Evolutionary conservation across 2,888 invertebrate genomes (phyloP).

Genomic region (Lithophane semibrunnea): DNA sequence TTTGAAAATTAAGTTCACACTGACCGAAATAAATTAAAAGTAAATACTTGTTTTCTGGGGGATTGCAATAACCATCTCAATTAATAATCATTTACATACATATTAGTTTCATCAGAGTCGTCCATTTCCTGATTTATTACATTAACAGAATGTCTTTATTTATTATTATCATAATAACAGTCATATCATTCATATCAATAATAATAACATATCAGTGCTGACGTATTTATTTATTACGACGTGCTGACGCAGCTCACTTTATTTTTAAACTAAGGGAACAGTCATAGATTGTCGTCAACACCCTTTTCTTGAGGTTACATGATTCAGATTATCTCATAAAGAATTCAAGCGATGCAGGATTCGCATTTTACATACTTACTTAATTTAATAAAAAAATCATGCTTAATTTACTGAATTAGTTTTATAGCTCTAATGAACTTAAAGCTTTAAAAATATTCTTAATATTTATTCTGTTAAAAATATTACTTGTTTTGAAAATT

Average conservation of each 20-base stretch:
- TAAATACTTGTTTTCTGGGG: neutral
- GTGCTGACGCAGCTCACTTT: slow-evolving; percentile 32
- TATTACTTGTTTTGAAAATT: neutral
- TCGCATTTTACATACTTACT: neutral
- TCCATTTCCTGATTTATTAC: slow-evolving; percentile 29
- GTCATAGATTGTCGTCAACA: neutral
- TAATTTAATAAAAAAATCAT: neutral
- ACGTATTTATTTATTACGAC: slow-evolving; percentile 32
- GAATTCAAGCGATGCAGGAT: neutral
- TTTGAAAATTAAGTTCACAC: neutral
- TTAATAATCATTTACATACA: neutral
- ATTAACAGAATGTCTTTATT: slow-evolving; percentile 12
- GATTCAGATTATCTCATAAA: neutral
- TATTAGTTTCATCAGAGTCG: slow-evolving; percentile 21
- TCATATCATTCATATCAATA: slow-evolving; percentile 10
- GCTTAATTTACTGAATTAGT: neutral
- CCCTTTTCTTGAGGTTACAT: neutral
- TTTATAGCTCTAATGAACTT: neutral
- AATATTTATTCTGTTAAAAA: too few species aligned
- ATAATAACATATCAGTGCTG: slow-evolving; percentile 34
- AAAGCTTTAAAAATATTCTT: too few species aligned
- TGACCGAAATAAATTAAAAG: neutral
- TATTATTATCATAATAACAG: slow-evolving; percentile 21
- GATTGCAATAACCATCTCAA: neutral
- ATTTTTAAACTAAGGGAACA: slow-evolving; percentile 34